Evolutionary conservation across 2,888 invertebrate species (phyloP), one percentile per base, ranked within the genome.

Genomic region (Noctua fimbriata): DNA sequence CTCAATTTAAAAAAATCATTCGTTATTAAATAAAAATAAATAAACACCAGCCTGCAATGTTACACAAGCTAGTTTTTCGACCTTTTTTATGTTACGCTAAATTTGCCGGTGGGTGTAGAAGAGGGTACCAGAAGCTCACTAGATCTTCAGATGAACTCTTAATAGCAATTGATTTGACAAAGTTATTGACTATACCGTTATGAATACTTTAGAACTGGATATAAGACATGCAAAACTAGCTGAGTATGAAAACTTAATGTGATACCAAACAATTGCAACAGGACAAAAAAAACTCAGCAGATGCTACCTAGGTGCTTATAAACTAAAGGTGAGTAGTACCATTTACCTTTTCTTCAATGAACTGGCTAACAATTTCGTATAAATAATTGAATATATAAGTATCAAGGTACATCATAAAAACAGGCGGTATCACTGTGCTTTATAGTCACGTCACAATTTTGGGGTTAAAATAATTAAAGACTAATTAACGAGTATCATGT

Each of bases 401-500:
- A 58, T 14, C 28, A 28, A 28, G 60, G 60, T 28, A 7, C 60
- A 28, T 60, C 60, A 28, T 28, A 60, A 28, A 28, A 18, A 58
- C 60, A 18, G 60, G 7, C 28, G 28, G 60, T 6, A 28, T 18
- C 60, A 32, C 28, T 18, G 63, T 32, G 63, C 32, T 21, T 21
- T 21, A 32, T 3, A 63, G 63, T 32, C 63, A 32, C 18, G 63
- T 18, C 10, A 18, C 28, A 28, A 32, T 63, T 32, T 16, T 2
- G 24, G 7, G 44, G 44, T 67, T 24, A 16, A 67, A 41, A 6
- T 67, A 67, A 44, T 67, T n/a, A 28, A n/a, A 44, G 44, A 14
- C 14, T 55, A 65, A 65, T 55, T 28, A 55, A 67, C 65, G 44
- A 36, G 49, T 58, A 55, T 81, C 47, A 18, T 58, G 69, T 66